Percentiles rank a stretch among this genome's conserved stretches.
phyloP scores from a whole-genome alignment of 2,888 invertebrate species.

The Oxystoma pomonae region DNA sequence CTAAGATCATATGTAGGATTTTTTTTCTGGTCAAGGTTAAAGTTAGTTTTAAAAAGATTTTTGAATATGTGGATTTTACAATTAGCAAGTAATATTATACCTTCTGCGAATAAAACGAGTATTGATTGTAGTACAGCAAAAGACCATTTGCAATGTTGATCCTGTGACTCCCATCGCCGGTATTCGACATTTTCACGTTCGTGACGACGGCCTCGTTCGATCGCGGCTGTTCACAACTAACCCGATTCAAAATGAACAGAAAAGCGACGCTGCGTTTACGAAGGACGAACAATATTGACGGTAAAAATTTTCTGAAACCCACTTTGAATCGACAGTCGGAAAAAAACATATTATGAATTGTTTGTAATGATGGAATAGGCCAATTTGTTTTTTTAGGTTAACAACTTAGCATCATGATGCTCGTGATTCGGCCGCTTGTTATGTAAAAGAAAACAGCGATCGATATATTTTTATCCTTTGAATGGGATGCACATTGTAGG shows the following conservation, averaged over 20 bases:
- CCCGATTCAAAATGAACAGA: background rate
- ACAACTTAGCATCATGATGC: too few species aligned
- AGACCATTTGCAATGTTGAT: conserved; percentile 43
- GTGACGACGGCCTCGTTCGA: background rate
- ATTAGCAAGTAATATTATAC: too few species aligned
- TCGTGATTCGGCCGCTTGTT: background rate
- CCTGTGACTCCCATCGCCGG: conserved; percentile 26
- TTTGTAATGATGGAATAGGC: background rate
- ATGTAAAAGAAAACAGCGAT: background rate
- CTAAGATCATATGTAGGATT: too few species aligned
- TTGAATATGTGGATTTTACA: too few species aligned
- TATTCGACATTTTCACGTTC: conserved; percentile 21
- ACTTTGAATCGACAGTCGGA: background rate
- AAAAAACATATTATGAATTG: background rate
- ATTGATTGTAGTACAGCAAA: conserved; percentile 64
- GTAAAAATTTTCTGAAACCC: background rate
- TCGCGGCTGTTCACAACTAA: conserved; percentile 2
- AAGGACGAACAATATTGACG: background rate
- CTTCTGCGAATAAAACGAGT: conserved; percentile 74
- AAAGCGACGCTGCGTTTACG: background rate
- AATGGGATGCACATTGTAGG: background rate
- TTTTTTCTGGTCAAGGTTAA: background rate
- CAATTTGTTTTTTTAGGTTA: background rate
- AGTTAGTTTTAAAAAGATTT: too few species aligned
- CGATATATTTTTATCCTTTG: background rate